Conservation (phyloP, 2,888 invertebrate species). For the Heliconius aoede region DNA sequence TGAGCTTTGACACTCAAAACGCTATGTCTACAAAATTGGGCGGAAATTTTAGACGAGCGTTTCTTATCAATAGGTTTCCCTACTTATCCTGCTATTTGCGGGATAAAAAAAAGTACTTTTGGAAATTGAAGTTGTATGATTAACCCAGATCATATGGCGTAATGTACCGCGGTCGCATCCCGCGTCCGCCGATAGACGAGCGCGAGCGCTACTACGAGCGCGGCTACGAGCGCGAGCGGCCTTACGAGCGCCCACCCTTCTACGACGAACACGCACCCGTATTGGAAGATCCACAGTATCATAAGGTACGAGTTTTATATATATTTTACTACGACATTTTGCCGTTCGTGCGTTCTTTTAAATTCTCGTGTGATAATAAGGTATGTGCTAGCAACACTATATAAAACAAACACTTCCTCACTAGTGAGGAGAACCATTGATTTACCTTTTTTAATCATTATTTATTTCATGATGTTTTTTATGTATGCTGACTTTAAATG, state of each 20-base stretch:
- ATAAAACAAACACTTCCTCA: too few relatives aligned
- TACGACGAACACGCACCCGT: constrained; percentile 67
- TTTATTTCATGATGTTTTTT: too few relatives aligned
- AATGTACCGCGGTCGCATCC: constrained; percentile 70
- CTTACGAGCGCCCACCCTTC: constrained; percentile 68
- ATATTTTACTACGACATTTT: not conserved
- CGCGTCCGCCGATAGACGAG: constrained; percentile 61
- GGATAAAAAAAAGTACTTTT: not conserved
- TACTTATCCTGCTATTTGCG: too few relatives aligned
- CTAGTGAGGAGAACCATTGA: too few relatives aligned
- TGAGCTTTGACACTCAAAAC: too few relatives aligned
- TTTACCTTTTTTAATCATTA: too few relatives aligned
- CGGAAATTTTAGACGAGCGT: too few relatives aligned
- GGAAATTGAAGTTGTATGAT: not conserved
- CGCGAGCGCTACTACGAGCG: constrained; percentile 72
- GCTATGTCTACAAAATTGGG: too few relatives aligned
- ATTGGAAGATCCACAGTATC: constrained; percentile 67
- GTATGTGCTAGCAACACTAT: not conserved
- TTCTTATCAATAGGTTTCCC: too few relatives aligned
- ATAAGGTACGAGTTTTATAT: constrained; percentile 61
- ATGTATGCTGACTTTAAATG: too few relatives aligned
- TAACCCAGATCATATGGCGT: constrained; percentile 60
- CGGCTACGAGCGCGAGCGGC: constrained; percentile 67
- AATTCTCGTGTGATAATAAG: not conserved
- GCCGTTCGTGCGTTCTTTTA: not conserved